Evolutionary conservation across 2,113 vertebrate species (phyloP).

Genomic region (Oceanites oceanicus): DNA sequence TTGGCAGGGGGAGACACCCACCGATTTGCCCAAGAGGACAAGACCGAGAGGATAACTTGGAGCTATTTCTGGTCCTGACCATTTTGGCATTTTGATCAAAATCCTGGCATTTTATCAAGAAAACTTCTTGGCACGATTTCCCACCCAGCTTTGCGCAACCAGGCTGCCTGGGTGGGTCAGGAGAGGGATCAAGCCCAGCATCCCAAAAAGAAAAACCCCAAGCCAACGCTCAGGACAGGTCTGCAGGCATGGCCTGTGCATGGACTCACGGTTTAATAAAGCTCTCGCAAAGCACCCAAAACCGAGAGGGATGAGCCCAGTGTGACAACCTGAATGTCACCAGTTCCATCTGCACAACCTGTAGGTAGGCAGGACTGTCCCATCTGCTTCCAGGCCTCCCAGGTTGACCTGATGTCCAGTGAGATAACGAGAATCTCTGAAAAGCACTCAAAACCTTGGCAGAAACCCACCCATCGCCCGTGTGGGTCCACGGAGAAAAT

Average conservation of each 20-base stretch:
- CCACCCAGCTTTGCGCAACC: neutral
- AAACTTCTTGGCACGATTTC: neutral
- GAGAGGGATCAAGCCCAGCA: neutral
- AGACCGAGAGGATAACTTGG: rapidly evolving
- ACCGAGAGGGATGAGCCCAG: neutral
- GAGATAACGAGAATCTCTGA: neutral
- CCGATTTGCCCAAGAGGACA: neutral
- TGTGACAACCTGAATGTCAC: neutral
- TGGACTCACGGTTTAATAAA: neutral
- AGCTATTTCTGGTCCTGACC: neutral
- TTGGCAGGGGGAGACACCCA: neutral
- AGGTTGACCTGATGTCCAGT: neutral
- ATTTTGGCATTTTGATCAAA: neutral
- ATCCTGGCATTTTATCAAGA: neutral
- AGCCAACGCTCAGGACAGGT: neutral
- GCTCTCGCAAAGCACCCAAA: rapidly evolving
- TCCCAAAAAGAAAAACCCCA: neutral
- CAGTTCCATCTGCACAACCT: neutral
- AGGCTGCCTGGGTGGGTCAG: neutral
- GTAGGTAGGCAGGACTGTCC: too few relatives aligned
- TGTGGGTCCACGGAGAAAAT: neutral
- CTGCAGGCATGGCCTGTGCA: rapidly evolving
- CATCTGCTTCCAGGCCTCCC: neutral
- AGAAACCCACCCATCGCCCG: rapidly evolving
- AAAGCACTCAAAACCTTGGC: neutral